Conservation (phyloP, 2,888 invertebrate species). For the Sabatieria punctata region DNA sequence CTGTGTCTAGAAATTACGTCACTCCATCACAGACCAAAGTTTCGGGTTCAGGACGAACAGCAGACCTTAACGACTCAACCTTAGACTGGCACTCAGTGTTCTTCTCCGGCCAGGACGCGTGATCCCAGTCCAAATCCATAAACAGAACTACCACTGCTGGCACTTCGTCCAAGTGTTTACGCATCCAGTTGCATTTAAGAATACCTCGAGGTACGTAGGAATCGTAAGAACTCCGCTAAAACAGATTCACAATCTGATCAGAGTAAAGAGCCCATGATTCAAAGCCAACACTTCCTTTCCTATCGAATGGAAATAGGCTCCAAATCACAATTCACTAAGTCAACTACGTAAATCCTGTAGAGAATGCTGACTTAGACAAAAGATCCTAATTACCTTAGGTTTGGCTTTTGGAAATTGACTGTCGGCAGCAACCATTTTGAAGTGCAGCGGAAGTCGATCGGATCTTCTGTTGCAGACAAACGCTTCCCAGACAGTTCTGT, state of each 20-base stretch:
- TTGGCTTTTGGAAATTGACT: constrained; percentile 58
- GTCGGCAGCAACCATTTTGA: constrained; percentile 58
- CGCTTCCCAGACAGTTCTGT: constrained; percentile 81
- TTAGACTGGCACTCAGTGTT: constrained; percentile 78
- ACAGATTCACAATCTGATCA: constrained; percentile 10
- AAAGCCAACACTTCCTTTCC: neutral
- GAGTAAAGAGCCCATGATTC: constrained; percentile 3
- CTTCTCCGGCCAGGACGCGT: constrained; percentile 78
- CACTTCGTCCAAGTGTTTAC: constrained; percentile 69
- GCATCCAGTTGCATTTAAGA: constrained; percentile 81
- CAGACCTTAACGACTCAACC: constrained; percentile 48
- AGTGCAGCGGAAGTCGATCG: constrained; percentile 64
- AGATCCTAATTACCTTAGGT: constrained; percentile 29
- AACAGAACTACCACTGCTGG: constrained; percentile 86
- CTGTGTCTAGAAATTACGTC: constrained; percentile 22
- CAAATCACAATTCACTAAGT: too few species aligned
- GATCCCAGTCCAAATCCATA: constrained; percentile 94
- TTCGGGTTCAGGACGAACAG: neutral
- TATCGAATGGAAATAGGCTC: neutral
- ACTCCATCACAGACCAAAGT: too few species aligned
- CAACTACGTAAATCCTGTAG: neutral
- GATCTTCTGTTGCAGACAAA: constrained; percentile 62
- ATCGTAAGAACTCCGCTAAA: constrained; percentile 65
- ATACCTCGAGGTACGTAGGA: constrained; percentile 69
- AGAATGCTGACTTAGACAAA: neutral